Evolutionary conservation across 2,888 invertebrate genomes (phyloP).

Genomic region (Nomada fucata): DNA sequence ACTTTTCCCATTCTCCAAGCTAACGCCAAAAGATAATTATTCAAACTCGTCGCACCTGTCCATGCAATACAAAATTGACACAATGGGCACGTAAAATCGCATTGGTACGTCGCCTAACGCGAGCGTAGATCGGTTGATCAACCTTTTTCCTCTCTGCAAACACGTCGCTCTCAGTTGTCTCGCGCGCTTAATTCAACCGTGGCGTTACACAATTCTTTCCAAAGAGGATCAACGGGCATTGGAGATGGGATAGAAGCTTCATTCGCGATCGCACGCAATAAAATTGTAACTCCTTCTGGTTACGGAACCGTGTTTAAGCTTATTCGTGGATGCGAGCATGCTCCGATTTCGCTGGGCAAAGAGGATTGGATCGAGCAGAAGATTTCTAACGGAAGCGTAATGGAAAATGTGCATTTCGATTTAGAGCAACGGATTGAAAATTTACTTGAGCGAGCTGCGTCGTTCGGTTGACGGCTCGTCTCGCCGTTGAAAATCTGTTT

Average conservation of each 20-base stretch:
- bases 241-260: constrained; percentile 10
- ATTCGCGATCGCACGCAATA: constrained; percentile 21
- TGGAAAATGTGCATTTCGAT: constrained; percentile 40
- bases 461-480: background rate
- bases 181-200: constrained; percentile 10
- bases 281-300: constrained; percentile 25
- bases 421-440: constrained; percentile 32
- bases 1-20: too few species aligned
- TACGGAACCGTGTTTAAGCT: constrained; percentile 28
- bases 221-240: constrained; percentile 20
- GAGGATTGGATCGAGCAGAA: constrained; percentile 39
- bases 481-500: background rate
- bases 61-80: too few species aligned
- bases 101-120: background rate
- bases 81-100: background rate
- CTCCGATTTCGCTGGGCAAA: constrained; percentile 2
- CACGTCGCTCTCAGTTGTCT: background rate
- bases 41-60: background rate
- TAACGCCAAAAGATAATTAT: too few species aligned
- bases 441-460: constrained; percentile 27
- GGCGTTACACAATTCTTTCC: constrained; percentile 1
- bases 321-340: constrained; percentile 11
- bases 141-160: background rate
- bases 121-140: background rate
- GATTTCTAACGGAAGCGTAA: constrained; percentile 32